Conservation (phyloP, 2,113 vertebrate species). For the Pollachius pollachius region DNA sequence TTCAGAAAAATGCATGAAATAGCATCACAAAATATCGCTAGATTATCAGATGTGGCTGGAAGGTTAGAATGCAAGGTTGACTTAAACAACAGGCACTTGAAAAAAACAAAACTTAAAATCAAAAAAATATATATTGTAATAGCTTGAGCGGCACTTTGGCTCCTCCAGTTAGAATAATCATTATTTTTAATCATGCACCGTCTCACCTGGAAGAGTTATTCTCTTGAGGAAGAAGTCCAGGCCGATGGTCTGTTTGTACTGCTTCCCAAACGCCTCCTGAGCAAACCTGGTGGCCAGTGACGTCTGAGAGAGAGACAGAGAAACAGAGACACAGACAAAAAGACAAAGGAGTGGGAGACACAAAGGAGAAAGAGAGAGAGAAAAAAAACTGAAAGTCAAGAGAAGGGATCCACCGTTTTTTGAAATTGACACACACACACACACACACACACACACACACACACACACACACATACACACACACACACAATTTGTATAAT, state of each 20-base stretch:
- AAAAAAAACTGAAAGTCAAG: too few relatives aligned
- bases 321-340: constrained; percentile 16
- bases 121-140: constrained; percentile 26
- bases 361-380: too few relatives aligned
- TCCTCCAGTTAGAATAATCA: not conserved
- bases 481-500: too few relatives aligned
- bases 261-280: constrained; percentile 98
- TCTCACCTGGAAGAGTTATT: constrained; percentile 96
- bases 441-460: too few relatives aligned
- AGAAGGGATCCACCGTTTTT: too few relatives aligned
- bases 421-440: too few relatives aligned
- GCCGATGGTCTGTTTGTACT: constrained; percentile 98
- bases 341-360: not conserved
- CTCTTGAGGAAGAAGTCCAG: constrained; percentile 99
- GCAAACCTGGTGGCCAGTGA: constrained; percentile 94
- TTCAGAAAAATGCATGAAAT: constrained; percentile 16
- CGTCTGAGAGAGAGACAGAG: constrained; percentile 81
- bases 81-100: too few relatives aligned
- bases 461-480: too few relatives aligned
- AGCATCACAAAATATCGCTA: not conserved
- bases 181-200: constrained; percentile 27
- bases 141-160: not conserved
- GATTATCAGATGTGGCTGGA: not conserved
- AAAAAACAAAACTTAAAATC: constrained; percentile 2
- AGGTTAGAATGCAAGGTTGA: not conserved